A percentile compares a stretch with the other conserved stretches of the same genome.
Evolutionary conservation across 2,797 vertebrate species (phyloP).

Genomic region (Morus bassanus): DNA sequence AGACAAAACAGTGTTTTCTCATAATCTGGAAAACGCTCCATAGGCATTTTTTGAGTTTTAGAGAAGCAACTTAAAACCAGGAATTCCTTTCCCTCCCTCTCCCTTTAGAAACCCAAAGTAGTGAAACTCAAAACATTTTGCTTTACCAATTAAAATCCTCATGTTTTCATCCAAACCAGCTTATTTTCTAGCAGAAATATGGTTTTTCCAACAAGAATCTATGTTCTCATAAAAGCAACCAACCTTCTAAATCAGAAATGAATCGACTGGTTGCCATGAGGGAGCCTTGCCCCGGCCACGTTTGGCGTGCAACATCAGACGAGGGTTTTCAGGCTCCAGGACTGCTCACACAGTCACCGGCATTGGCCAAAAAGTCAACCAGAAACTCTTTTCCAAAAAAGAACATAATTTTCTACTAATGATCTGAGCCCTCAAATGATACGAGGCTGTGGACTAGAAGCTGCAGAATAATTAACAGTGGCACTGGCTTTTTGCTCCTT

Average conservation of each 20-base stretch:
- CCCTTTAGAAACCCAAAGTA: not conserved
- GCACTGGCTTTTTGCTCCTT: not conserved
- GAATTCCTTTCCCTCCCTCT: not conserved
- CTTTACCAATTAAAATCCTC: not conserved
- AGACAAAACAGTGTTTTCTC: not conserved
- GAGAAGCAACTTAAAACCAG: not conserved
- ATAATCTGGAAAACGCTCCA: not conserved
- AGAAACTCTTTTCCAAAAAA: not conserved
- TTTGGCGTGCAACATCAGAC: accelerated
- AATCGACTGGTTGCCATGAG: not conserved
- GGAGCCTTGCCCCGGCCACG: not conserved
- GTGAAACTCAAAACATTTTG: not conserved
- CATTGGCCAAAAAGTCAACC: not conserved
- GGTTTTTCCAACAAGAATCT: not conserved
- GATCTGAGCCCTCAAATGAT: not conserved
- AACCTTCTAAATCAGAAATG: not conserved
- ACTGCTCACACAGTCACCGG: accelerated
- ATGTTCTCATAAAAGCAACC: not conserved
- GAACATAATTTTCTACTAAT: not conserved
- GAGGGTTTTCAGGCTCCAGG: not conserved
- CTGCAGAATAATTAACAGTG: not conserved
- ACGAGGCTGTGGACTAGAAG: not conserved
- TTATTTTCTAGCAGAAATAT: not conserved
- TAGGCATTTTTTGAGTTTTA: not conserved
- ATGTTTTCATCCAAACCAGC: not conserved